phyloP scores from a whole-genome alignment of 2,113 vertebrate species.

The Trachemys scripta region DNA sequence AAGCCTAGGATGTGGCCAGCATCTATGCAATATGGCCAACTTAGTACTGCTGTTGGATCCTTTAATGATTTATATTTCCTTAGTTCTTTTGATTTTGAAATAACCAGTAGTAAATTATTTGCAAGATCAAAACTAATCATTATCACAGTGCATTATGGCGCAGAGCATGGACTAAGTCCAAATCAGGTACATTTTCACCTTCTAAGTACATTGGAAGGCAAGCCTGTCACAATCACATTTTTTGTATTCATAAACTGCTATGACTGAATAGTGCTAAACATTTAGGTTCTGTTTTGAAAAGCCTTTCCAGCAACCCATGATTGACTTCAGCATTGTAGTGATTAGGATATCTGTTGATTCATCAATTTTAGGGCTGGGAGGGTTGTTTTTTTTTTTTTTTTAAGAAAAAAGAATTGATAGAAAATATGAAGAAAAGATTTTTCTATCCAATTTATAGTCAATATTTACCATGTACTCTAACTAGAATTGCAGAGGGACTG shows the following conservation, averaged over 20 bases:
- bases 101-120: neutral
- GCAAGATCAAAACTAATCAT: neutral
- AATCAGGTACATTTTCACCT: neutral
- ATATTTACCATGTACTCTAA: neutral
- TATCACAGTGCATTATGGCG: neutral
- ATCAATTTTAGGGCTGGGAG: neutral
- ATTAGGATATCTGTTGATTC: slow-evolving; percentile 18
- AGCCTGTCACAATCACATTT: neutral
- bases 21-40: rapidly evolving
- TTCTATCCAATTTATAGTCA: slow-evolving; percentile 23
- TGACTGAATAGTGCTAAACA: neutral
- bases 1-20: neutral
- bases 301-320: slow-evolving; percentile 4
- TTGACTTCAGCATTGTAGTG: neutral
- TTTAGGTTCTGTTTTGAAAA: slow-evolving; percentile 41
- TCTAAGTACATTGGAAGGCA: neutral
- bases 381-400: neutral
- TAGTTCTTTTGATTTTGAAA: neutral
- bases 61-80: neutral
- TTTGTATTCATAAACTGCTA: neutral
- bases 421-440: neutral
- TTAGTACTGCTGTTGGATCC: neutral
- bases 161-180: neutral
- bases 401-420: neutral
- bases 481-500: neutral